Evolutionary conservation across 2,113 vertebrate species (phyloP).

Genomic region (Enhydra lutris): DNA sequence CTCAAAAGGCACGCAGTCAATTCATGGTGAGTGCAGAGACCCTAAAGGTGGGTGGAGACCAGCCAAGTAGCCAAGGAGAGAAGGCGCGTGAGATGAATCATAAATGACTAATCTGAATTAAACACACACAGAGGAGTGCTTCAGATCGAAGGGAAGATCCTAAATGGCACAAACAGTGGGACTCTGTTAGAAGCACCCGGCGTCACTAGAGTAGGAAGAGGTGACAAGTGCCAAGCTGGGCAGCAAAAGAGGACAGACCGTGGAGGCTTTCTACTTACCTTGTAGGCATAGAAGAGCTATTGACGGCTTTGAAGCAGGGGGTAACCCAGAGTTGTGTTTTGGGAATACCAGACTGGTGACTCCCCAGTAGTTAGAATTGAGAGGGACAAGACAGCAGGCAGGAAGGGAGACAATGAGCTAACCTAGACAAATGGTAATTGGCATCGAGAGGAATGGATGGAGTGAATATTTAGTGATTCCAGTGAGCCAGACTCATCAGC

Average conservation of each 20-base stretch:
- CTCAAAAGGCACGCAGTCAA: background rate
- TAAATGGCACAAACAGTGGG: background rate
- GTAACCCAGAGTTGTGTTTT: background rate
- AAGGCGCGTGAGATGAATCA: background rate
- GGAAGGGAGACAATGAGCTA: background rate
- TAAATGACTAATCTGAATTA: background rate
- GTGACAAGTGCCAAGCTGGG: background rate
- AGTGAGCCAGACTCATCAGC: background rate
- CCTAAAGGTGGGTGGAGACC: background rate
- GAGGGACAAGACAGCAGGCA: background rate
- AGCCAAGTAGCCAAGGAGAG: background rate
- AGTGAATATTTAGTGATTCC: conserved; percentile 38
- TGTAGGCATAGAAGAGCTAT: background rate
- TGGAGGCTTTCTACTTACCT: background rate
- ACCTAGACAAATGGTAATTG: conserved; percentile 8
- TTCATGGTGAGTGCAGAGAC: background rate
- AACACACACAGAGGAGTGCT: background rate
- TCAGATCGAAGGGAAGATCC: background rate
- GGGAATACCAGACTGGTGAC: background rate
- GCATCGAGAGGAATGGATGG: background rate
- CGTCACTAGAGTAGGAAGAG: background rate
- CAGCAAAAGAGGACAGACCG: background rate
- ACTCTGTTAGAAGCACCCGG: background rate
- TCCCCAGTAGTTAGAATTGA: background rate
- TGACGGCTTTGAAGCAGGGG: background rate